Conservation (phyloP, 2,888 invertebrate species). For the Blera fallax region DNA sequence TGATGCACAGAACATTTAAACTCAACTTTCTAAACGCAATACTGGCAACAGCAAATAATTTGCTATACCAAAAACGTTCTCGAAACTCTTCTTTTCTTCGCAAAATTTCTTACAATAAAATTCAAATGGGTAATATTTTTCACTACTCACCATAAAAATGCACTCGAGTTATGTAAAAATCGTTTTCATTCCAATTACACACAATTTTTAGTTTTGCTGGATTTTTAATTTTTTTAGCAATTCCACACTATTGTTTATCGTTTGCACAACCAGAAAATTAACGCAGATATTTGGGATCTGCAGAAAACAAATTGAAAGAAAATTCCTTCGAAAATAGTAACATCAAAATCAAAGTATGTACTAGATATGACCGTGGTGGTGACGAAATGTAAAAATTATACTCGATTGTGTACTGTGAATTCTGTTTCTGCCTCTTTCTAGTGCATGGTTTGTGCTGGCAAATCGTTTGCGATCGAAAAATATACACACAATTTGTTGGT, state of each 20-base stretch:
- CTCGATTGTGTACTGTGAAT: slow-evolving; percentile 34
- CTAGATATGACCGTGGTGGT: slow-evolving; percentile 54
- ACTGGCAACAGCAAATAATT: not conserved
- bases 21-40: slow-evolving; percentile 62
- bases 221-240: slow-evolving; percentile 5
- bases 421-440: slow-evolving; percentile 12
- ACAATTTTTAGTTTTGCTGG: not conserved
- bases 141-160: slow-evolving; percentile 55
- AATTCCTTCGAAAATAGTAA: slow-evolving; percentile 27
- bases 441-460: not conserved
- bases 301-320: slow-evolving; percentile 41
- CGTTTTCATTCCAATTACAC: slow-evolving; percentile 35
- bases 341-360: slow-evolving; percentile 51
- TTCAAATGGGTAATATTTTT: not conserved
- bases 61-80: not conserved
- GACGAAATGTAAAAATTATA: slow-evolving; percentile 60
- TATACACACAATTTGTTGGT: slow-evolving; percentile 44
- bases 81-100: not conserved
- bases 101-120: not conserved
- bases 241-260: slow-evolving; percentile 27
- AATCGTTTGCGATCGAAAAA: slow-evolving; percentile 11
- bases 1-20: slow-evolving; percentile 41
- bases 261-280: slow-evolving; percentile 33
- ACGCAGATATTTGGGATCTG: slow-evolving; percentile 23
- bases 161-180: slow-evolving; percentile 52